Evolutionary conservation across 2,797 vertebrate genomes (phyloP).

Genomic region (Siniperca undulata): DNA sequence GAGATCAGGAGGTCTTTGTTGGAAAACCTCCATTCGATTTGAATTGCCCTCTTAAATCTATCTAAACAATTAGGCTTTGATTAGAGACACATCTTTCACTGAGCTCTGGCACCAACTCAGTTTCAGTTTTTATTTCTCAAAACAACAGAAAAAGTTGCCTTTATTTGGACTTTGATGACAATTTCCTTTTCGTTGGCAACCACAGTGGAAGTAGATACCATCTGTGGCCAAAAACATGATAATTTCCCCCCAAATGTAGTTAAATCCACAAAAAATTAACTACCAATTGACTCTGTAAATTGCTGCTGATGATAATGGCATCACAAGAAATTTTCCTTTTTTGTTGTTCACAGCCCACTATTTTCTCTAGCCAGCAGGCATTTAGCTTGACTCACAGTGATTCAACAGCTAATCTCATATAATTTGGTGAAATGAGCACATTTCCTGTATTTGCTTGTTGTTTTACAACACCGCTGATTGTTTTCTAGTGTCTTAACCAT

Average conservation of each 20-base stretch:
- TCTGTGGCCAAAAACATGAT: not conserved
- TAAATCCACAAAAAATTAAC: not conserved
- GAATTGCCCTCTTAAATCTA: conserved; percentile 24
- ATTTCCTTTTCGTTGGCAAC: not conserved
- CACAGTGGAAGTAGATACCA: not conserved
- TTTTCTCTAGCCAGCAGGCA: not conserved
- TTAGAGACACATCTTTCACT: conserved; percentile 8
- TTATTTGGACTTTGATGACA: not conserved
- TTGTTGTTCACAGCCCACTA: not conserved
- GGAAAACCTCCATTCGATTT: conserved; percentile 16
- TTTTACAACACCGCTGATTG: not conserved
- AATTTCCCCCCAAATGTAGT: not conserved
- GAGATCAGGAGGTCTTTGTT: conserved; percentile 21
- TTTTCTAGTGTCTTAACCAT: not conserved
- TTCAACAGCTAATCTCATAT: conserved; percentile 23
- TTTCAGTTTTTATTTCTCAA: not conserved
- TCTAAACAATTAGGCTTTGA: conserved; percentile 31
- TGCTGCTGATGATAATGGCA: conserved; percentile 2
- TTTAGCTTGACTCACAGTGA: conserved; percentile 6
- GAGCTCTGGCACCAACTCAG: conserved; percentile 15
- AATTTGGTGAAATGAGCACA: conserved; percentile 19
- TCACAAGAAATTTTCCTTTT: not conserved
- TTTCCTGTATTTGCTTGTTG: conserved; percentile 19
- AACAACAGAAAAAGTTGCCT: not conserved
- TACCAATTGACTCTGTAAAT: not conserved